Conservation (phyloP, 1,140 invertebrate genomes). For the Zaprionus capensis region DNA sequence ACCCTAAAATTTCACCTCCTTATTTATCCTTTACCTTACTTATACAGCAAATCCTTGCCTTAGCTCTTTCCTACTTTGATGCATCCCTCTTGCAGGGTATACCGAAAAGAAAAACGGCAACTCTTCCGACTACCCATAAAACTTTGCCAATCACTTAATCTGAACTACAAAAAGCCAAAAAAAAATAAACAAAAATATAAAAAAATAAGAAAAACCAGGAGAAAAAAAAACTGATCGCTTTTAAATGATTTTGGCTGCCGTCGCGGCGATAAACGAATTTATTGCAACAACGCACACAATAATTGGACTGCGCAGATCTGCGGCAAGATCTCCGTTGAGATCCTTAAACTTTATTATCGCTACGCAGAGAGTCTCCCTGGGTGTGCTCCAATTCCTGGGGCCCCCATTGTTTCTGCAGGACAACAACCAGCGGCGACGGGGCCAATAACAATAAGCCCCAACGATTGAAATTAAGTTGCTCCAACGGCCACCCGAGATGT, state of each 20-base stretch:
- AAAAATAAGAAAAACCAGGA: background rate
- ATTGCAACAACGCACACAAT: constrained; percentile 82
- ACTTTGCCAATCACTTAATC: constrained; percentile 58
- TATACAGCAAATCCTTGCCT: no score
- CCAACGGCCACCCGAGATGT: constrained; percentile 57
- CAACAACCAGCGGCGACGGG: constrained; percentile 17
- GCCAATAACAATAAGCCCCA: constrained; percentile 72
- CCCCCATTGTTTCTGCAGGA: constrained; percentile 45
- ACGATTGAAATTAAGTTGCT: constrained; percentile 81
- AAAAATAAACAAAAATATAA: background rate
- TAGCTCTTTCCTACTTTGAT: background rate
- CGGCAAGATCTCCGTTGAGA: constrained; percentile 39
- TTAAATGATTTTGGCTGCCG: constrained; percentile 80
- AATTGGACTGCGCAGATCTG: constrained; percentile 63
- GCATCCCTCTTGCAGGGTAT: constrained; percentile 4
- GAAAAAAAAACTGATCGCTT: constrained; percentile 64
- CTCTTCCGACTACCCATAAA: constrained; percentile 37
- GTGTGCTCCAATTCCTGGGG: constrained; percentile 54
- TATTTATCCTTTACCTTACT: no score
- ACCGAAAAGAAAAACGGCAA: constrained; percentile 19
- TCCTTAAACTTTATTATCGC: constrained; percentile 78
- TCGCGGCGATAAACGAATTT: constrained; percentile 82
- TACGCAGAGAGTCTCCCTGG: constrained; percentile 47
- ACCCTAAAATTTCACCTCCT: no score
- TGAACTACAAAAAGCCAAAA: constrained; percentile 38